Conservation (phyloP, 1,140 invertebrate genomes). For the Diachasmimorpha longicaudata region DNA sequence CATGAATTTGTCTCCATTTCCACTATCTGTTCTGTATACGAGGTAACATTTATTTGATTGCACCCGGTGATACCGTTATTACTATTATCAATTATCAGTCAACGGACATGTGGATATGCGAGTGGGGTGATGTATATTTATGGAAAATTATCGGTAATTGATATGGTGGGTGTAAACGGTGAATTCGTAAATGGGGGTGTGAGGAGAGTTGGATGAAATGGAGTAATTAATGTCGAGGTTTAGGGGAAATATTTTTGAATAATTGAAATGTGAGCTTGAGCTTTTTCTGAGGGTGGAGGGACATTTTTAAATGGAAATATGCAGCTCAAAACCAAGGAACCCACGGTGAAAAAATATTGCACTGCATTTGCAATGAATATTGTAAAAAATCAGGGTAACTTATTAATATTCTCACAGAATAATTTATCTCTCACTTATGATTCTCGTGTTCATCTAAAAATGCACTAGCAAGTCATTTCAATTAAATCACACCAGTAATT, state of each 20-base stretch:
- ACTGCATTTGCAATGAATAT: too few relatives aligned
- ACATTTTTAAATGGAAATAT: too few relatives aligned
- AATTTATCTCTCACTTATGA: not conserved
- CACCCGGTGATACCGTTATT: constrained; percentile 4
- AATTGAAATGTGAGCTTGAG: not conserved
- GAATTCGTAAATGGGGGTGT: not conserved
- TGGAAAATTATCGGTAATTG: not conserved
- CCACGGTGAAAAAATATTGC: too few relatives aligned
- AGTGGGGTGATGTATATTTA: not conserved
- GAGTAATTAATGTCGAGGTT: too few relatives aligned
- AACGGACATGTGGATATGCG: not conserved
- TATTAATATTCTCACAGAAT: not conserved
- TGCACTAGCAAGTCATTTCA: not conserved
- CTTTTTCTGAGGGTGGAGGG: too few relatives aligned
- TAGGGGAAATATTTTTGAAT: not conserved
- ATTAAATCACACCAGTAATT: not conserved
- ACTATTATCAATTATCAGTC: constrained; percentile 3
- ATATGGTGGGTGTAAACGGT: not conserved
- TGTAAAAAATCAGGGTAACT: too few relatives aligned
- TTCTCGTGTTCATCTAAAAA: too few relatives aligned
- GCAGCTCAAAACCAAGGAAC: too few relatives aligned
- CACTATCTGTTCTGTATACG: not conserved
- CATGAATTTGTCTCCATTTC: constrained; percentile 8
- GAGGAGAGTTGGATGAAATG: too few relatives aligned
- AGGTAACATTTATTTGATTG: not conserved